phyloP scores from a whole-genome alignment of 2,888 invertebrate species.

The Agonum fuliginosum region DNA sequence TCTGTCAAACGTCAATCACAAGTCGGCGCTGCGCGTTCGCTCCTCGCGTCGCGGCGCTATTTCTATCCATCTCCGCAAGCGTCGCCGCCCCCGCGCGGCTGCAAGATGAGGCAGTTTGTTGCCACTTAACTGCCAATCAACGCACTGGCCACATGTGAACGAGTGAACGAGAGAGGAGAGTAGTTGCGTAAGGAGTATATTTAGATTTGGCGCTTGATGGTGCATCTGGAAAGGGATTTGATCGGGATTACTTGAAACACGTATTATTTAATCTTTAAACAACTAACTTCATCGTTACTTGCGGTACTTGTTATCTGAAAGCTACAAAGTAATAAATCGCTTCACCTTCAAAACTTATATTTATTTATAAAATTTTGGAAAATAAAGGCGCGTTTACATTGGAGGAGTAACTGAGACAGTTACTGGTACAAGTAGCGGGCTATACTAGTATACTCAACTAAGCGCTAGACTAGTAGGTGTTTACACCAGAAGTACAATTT shows the following conservation, averaged over 20 bases:
- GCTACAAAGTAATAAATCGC: too few relatives aligned
- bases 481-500: too few relatives aligned
- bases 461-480: too few relatives aligned
- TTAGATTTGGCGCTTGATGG: constrained; percentile 30
- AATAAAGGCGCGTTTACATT: too few relatives aligned
- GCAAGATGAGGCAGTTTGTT: constrained; percentile 53
- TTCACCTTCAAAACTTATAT: too few relatives aligned
- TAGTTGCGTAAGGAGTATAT: constrained; percentile 24
- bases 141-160: constrained; percentile 33
- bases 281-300: too few relatives aligned
- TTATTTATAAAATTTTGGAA: too few relatives aligned
- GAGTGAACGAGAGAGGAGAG: background rate
- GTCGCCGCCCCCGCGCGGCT: constrained; percentile 10
- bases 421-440: too few relatives aligned
- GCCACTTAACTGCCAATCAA: constrained; percentile 60
- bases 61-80: constrained; percentile 13
- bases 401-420: too few relatives aligned
- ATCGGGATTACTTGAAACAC: background rate
- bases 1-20: constrained; percentile 56
- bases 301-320: too few relatives aligned
- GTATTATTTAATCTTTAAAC: too few relatives aligned
- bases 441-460: too few relatives aligned
- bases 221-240: constrained; percentile 31
- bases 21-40: background rate
- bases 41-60: constrained; percentile 11